phyloP scores from a whole-genome alignment of 2,797 vertebrate genomes.

The Cryptoblepharus egeriae region DNA sequence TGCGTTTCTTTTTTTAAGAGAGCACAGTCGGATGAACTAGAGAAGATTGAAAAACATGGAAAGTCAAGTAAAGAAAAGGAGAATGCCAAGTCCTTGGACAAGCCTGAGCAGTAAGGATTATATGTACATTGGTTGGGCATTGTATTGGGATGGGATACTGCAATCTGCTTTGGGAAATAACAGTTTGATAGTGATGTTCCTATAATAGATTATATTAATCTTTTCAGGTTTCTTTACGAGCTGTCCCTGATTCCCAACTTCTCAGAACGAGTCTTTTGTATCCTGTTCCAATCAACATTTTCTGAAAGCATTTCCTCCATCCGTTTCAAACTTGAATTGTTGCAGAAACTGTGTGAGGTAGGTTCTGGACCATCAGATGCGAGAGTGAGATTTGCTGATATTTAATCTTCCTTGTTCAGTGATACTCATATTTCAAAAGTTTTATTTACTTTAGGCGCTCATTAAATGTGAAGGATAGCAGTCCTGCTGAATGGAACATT shows the following conservation, averaged over 20 bases:
- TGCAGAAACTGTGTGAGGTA: slow-evolving; percentile 93
- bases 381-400: slow-evolving; percentile 39
- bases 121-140: neutral
- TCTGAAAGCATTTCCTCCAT: slow-evolving; percentile 90
- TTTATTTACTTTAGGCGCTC: slow-evolving; percentile 50
- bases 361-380: slow-evolving; percentile 52
- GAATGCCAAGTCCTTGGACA: slow-evolving; percentile 90
- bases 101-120: slow-evolving; percentile 94
- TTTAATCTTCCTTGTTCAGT: slow-evolving; percentile 50
- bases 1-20: slow-evolving; percentile 78
- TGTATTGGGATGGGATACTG: neutral
- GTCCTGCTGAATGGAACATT: slow-evolving; percentile 18
- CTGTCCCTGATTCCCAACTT: slow-evolving; percentile 95
- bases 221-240: slow-evolving; percentile 92
- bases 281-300: slow-evolving; percentile 94
- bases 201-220: neutral
- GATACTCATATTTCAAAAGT: slow-evolving; percentile 52
- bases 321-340: slow-evolving; percentile 88
- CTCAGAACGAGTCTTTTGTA: slow-evolving; percentile 95
- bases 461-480: slow-evolving; percentile 47
- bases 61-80: slow-evolving; percentile 89
- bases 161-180: neutral
- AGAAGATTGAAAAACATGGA: slow-evolving; percentile 91
- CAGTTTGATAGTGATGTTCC: neutral
- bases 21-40: slow-evolving; percentile 93